phyloP scores from a whole-genome alignment of 2,888 invertebrate genomes.

The Orthosia cruda region DNA sequence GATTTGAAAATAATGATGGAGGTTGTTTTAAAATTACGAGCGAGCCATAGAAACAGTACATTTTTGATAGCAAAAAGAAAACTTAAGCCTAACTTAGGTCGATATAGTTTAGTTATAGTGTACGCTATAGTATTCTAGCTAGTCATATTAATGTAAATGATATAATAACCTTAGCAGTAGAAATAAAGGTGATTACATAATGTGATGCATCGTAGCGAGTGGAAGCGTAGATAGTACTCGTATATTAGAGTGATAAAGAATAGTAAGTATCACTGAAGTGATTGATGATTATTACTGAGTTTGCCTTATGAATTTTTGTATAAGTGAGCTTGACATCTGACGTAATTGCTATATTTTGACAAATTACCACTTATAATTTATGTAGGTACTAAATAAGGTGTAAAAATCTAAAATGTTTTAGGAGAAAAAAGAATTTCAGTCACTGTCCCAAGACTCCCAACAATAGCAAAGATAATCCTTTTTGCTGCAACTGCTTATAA shows the following conservation, averaged over 20 bases:
- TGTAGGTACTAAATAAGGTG: constrained; percentile 10
- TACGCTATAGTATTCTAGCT: constrained; percentile 71
- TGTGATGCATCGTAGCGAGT: constrained; percentile 83
- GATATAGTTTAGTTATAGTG: constrained; percentile 65
- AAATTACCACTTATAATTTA: constrained; percentile 53
- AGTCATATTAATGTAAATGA: constrained; percentile 70
- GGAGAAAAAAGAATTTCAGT: background rate
- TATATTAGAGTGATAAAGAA: constrained; percentile 62
- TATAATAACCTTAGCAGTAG: constrained; percentile 81
- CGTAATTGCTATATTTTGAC: constrained; percentile 47
- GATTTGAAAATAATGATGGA: constrained; percentile 29
- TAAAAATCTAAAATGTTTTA: background rate
- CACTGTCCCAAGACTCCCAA: background rate
- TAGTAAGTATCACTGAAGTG: constrained; percentile 56
- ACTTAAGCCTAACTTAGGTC: constrained; percentile 43
- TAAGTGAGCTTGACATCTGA: constrained; percentile 64
- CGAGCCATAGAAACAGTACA: constrained; percentile 33
- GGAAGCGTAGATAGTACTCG: constrained; percentile 55
- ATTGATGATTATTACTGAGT: constrained; percentile 67
- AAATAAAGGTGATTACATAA: constrained; percentile 82
- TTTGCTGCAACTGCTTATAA: background rate
- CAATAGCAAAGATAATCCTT: background rate
- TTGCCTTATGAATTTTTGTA: constrained; percentile 77
- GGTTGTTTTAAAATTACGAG: constrained; percentile 32
- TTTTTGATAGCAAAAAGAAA: constrained; percentile 35